Evolutionary conservation across 2,797 vertebrate species (phyloP), one percentile per base, ranked within the genome.

Genomic region (Melanotaenia nigrans): DNA sequence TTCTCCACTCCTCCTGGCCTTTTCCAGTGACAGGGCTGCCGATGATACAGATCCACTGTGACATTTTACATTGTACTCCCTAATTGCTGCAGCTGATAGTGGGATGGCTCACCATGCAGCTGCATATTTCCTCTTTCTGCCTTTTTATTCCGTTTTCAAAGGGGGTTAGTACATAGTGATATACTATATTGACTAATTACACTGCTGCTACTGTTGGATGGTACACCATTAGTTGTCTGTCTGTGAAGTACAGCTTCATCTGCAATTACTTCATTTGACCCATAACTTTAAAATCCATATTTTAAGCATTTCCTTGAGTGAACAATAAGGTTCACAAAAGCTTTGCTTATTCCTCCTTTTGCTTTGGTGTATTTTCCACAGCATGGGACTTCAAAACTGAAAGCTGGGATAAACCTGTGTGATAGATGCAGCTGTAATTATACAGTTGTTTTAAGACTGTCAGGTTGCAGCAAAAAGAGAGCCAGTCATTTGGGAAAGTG

Each of bases 391-490:
- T 60, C 66, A 56, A 79, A 85, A 89, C 86, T 72, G 79, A 91
- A 89, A 89, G 70, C 63, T 74, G 72, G 84, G 85, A 85, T 88
- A 87, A 91, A 83, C 79, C 82, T 74, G 76, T 73, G 71, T 91
- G 92, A 89, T 93, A 95, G 93, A 94, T 94, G 93, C 90, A 85
- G 84, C 90, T 91, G 91, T 94, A 94, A 95, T 95, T 95, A 95
- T 94, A 93, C 94, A 94, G 94, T 94, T 95, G 92, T 95, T 94
- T 94, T 93, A 95, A 94, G 91, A 87, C 93, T 94, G 93, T 94
- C 93, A 93, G 93, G 92, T 93, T 93, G 89, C 92, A 86, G 90
- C 79, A 86, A 89, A 90, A 89, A 92, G 88, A 88, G 92, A 94
- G 90, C 89, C 89, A 91, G 87, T 89, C 91, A 82, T 89, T 90